These are phyloP conservation scores for Gonocerus acuteangulatus DNA, from an alignment of 2,888 invertebrate genomes.

Conservation along the genomic window DNA sequence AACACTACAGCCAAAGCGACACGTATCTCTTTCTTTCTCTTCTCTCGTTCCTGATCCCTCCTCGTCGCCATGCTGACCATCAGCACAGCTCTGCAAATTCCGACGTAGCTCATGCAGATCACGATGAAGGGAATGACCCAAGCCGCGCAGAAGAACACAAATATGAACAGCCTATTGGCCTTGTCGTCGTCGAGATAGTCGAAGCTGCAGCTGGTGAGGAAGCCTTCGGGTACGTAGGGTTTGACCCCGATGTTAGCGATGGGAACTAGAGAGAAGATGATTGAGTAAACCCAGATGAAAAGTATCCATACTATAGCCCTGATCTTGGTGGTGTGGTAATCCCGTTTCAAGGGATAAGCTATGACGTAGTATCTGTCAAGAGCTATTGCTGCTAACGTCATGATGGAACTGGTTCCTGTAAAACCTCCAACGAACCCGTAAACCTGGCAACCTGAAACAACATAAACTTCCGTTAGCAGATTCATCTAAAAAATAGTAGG, in stretches of 20 bases:
- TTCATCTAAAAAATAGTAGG: too few relatives aligned
- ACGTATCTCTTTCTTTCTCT: conserved; percentile 58
- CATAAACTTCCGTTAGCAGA: background rate
- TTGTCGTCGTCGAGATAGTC: conserved; percentile 66
- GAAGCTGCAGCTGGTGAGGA: conserved; percentile 75
- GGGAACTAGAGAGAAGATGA: conserved; percentile 61
- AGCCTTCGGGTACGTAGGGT: conserved; percentile 67
- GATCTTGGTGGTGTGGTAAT: conserved; percentile 54
- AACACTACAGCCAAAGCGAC: conserved; percentile 59
- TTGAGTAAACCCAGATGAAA: conserved; percentile 66
- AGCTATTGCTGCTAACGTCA: conserved; percentile 70
- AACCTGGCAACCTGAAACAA: conserved; percentile 59
- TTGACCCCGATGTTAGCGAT: conserved; percentile 62
- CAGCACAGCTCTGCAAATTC: conserved; percentile 54
- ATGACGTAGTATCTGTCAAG: conserved; percentile 76
- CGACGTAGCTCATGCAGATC: conserved; percentile 65
- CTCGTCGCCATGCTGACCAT: conserved; percentile 35
- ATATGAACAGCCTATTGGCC: conserved; percentile 58
- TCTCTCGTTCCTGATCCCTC: conserved; percentile 49
- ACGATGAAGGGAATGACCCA: conserved; percentile 64
- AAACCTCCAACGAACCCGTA: conserved; percentile 76
- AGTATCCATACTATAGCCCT: conserved; percentile 56
- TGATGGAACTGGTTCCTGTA: conserved; percentile 72
- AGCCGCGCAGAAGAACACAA: conserved; percentile 65
- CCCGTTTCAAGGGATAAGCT: conserved; percentile 64